These are phyloP conservation scores for Lerema accius DNA, from an alignment of 1,140 invertebrate genomes.

Conservation along the genomic window DNA sequence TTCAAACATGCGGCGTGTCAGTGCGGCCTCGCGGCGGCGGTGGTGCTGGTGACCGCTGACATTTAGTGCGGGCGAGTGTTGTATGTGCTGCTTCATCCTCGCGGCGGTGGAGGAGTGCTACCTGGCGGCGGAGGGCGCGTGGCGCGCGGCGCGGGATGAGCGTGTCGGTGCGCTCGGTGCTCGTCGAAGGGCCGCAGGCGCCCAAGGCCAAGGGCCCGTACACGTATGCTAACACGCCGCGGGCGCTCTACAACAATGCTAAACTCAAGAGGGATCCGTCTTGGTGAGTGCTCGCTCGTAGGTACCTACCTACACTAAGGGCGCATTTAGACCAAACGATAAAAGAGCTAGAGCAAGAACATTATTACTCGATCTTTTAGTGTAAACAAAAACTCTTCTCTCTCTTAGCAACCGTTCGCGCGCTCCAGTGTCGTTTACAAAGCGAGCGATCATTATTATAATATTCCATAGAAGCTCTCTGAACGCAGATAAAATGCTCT, in stretches of 20 bases:
- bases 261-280: constrained; percentile 71
- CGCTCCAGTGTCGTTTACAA: too few species aligned
- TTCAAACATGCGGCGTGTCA: constrained; percentile 25
- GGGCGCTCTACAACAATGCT: constrained; percentile 77
- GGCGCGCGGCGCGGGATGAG: constrained; percentile 52
- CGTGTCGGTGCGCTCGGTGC: constrained; percentile 65
- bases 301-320: too few species aligned
- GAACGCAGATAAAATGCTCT: too few species aligned
- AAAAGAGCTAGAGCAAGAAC: too few species aligned
- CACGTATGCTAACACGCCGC: constrained; percentile 76
- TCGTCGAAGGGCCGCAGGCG: constrained; percentile 64
- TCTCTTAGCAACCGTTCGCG: too few species aligned
- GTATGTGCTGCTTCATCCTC: constrained; percentile 59
- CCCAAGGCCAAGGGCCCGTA: constrained; percentile 65
- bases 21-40: constrained; percentile 11
- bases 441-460: too few species aligned
- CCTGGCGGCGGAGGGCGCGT: constrained; percentile 39
- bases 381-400: too few species aligned
- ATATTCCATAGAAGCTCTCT: too few species aligned
- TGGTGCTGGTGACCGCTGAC: constrained; percentile 18
- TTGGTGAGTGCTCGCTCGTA: too few species aligned
- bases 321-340: too few species aligned
- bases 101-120: constrained; percentile 53
- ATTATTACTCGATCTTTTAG: too few species aligned
- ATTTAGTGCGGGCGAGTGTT: constrained; percentile 37